Evolutionary conservation across 2,888 invertebrate species (phyloP).

Genomic region (Drosophila birchii): DNA sequence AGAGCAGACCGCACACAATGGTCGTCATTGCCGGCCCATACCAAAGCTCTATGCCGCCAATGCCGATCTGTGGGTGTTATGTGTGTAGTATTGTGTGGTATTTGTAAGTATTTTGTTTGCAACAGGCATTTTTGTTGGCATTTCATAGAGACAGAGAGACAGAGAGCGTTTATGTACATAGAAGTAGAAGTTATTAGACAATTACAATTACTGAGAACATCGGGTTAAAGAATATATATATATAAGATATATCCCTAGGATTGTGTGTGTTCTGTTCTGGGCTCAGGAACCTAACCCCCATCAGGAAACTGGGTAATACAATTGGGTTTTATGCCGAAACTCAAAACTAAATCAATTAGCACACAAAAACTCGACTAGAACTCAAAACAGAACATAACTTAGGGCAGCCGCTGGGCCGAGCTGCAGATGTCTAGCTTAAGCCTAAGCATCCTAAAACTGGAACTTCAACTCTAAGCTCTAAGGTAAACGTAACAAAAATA

Average conservation of each 20-base stretch:
- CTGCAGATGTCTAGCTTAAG: constrained; percentile 26
- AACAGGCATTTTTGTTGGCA: constrained; percentile 47
- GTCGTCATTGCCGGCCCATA: constrained; percentile 91
- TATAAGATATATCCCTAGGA: not conserved
- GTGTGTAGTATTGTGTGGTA: constrained; percentile 18
- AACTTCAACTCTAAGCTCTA: constrained; percentile 30
- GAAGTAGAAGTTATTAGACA: constrained; percentile 69
- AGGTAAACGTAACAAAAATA: constrained; percentile 25
- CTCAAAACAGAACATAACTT: constrained; percentile 17
- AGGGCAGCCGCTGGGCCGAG: constrained; percentile 28
- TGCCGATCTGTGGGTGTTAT: constrained; percentile 85
- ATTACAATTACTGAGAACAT: constrained; percentile 41
- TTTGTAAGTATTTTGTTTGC: constrained; percentile 29
- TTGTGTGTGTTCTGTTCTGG: not conserved
- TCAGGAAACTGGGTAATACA: constrained; percentile 10
- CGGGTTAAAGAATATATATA: constrained; percentile 12
- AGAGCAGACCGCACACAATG: constrained; percentile 89
- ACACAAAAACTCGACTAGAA: constrained; percentile 31
- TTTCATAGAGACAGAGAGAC: constrained; percentile 25
- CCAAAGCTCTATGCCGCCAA: constrained; percentile 89
- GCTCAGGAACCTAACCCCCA: constrained; percentile 1
- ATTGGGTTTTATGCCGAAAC: constrained; percentile 14
- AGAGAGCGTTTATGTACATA: constrained; percentile 59
- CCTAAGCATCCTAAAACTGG: constrained; percentile 13
- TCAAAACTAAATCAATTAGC: constrained; percentile 33